Evolutionary conservation across 2,888 invertebrate species (phyloP).

Genomic region (Drosophila paracracens): DNA sequence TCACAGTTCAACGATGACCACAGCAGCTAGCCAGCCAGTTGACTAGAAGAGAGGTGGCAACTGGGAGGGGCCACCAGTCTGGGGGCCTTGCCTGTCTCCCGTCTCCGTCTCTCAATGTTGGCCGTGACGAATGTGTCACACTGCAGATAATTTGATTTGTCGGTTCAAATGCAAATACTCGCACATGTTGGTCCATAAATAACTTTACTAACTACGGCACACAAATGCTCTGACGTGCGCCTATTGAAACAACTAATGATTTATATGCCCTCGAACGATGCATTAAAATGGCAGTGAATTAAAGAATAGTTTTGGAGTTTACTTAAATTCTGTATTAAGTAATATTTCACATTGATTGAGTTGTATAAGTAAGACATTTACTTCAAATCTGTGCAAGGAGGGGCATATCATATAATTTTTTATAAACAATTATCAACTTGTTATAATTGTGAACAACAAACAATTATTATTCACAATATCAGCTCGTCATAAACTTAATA

Average conservation of each 20-base stretch:
- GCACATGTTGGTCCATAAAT: conserved; percentile 47
- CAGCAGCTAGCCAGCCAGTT: conserved; percentile 11
- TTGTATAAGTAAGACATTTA: not conserved
- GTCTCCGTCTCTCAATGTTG: conserved; percentile 9
- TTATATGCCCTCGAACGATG: not conserved
- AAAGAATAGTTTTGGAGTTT: not conserved
- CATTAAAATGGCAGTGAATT: not conserved
- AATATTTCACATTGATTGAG: not conserved
- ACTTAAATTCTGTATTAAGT: not conserved
- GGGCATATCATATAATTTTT: not conserved
- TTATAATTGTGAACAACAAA: not conserved
- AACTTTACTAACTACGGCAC: conserved; percentile 36
- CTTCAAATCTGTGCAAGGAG: not conserved
- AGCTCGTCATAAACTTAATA: not conserved
- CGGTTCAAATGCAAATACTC: conserved; percentile 53
- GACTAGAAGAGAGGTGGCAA: not conserved
- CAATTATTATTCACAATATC: no score
- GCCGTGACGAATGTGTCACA: conserved; percentile 70
- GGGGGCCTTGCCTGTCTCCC: conserved; percentile 24
- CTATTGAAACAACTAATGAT: conserved; percentile 29
- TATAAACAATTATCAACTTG: not conserved
- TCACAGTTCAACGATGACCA: conserved; percentile 42
- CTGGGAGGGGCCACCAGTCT: not conserved
- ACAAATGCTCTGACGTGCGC: conserved; percentile 3
- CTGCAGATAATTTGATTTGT: conserved; percentile 71